Base-by-base conservation (phyloP, 2,797 vertebrate genomes). In the Coregonus sp. region DNA sequence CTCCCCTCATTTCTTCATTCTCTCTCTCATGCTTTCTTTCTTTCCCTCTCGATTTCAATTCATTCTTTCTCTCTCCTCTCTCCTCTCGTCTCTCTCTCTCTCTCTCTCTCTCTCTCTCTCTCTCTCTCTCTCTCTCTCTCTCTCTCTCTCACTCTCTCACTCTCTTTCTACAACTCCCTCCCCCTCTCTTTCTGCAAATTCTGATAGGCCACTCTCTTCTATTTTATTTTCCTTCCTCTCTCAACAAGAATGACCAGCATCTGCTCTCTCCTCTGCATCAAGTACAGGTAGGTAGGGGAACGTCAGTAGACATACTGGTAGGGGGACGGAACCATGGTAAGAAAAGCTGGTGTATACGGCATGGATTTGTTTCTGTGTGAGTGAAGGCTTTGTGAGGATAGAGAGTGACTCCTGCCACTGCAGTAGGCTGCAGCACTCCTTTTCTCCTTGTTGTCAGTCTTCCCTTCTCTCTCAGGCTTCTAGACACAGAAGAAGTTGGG, bases 221-320 rank as follows among this genome's bases (percentile, higher is more conserved):
- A 4, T 67, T 31, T 66, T 25, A 93, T 92, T 91, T 92, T 85
- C 86, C 92, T 89, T 85, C 86, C 90, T 92, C 84, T 90, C 89
- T 82, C 37, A 18, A 35, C 71, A 90, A 93, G 93, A 94, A 98
- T 99, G 98, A 96, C 94, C 91, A 95, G 93, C 92, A 92, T 97
- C 90, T 99, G 97, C 93, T 98, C 97, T 82, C 93, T 99, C 86
- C 95, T 99, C 94, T 98, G 97, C 96, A 87, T 97, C 90, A 97
- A 96, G 92, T 98, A 97, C 97, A 99, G 98, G 98, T 99, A 99
- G 20, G 40, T 47, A 47, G 88, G 94, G 80, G 66, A 79, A 76
- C 78, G 80, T 31, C 73, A 82, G 18, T 63, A 75, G 73, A 80
- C 73, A 73, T 71, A 12, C 40, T 50, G 40, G 7, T 47, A 47